A percentile compares a stretch with the other conserved stretches of the same genome.
Evolutionary conservation across 2,797 vertebrate genomes (phyloP).

Genomic region (Aotus griseimembra): DNA sequence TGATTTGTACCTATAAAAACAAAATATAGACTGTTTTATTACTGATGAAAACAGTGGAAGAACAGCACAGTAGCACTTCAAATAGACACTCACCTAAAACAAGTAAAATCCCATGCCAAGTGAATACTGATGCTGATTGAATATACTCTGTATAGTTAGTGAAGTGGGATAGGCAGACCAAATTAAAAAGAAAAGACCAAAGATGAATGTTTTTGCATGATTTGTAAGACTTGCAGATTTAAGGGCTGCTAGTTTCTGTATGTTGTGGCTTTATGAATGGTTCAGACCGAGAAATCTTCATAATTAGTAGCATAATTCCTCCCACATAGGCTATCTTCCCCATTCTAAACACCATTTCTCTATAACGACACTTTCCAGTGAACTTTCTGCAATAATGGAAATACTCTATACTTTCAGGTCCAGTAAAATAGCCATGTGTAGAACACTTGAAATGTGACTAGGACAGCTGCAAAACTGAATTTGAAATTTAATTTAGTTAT

Average conservation of each 20-base stretch:
- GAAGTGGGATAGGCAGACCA: not conserved
- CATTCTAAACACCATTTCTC: not conserved
- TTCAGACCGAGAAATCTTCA: not conserved
- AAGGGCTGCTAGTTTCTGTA: not conserved
- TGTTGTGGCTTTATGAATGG: not conserved
- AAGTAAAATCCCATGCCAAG: not conserved
- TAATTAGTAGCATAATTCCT: not conserved
- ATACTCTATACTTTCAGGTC: not conserved
- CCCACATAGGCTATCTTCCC: not conserved
- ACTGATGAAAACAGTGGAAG: not conserved
- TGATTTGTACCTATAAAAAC: not conserved
- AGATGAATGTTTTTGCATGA: not conserved
- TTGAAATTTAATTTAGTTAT: conserved; percentile 21
- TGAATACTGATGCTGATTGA: not conserved
- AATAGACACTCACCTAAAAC: not conserved
- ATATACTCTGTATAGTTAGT: not conserved
- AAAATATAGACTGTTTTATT: not conserved
- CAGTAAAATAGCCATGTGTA: not conserved
- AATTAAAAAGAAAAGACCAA: not conserved
- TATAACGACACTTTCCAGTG: not conserved
- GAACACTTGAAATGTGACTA: not conserved
- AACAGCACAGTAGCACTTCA: not conserved
- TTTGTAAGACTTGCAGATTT: not conserved
- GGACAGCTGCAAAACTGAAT: not conserved
- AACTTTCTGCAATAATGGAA: not conserved